Evolutionary conservation across 2,113 vertebrate genomes (phyloP), one percentile per base, ranked within the genome.

Genomic region (Dasyornis broadbenti): DNA sequence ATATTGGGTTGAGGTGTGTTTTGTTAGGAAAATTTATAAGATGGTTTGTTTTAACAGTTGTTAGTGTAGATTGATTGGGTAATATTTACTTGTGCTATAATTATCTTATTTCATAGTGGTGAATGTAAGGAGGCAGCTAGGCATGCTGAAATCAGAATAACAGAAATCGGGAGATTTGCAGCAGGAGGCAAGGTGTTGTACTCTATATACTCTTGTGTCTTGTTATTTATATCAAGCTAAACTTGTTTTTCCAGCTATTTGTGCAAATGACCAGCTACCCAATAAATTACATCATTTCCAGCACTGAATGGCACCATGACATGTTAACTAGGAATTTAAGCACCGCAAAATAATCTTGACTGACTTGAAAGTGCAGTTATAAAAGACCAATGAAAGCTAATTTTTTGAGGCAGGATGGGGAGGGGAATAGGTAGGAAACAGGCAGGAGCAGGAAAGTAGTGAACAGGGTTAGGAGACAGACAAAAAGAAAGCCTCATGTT

Each of bases 41-140:
- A 95, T 50, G 77, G 37, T 24, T 92, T 95, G 94, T 95, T 95
- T 97, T 92, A 96, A 96, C 95, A 96, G 96, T 97, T 96, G 94
- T 94, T 92, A 80, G 39, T 23, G 77, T 76, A 89, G 90, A 91
- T 89, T 91, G 89, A 95, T 81, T 95, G 92, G 79, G 40, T 78
- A 94, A 96, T 77, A 86, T 96, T 97, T 97, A 92, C 95, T 95
- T 15, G 5, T 79, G 95, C 96, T 95, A 94, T 94, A 96, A 96
- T 94, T 96, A 86, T 90, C 95, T 97, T 95, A 92, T 94, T 96
- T 89, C 96, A 53, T 78, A 72, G 60, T 52, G 78, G 42, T 30
- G 31, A 84, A 84, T 53, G 54, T 71, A 69, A 94, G 83, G 88
- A 77, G 54, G 78, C 80, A 94, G 60, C 56, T 84, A 79, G 77